Base-by-base conservation (phyloP, 2,113 vertebrate genomes). In the Rhinopomastus cyanomelas region DNA sequence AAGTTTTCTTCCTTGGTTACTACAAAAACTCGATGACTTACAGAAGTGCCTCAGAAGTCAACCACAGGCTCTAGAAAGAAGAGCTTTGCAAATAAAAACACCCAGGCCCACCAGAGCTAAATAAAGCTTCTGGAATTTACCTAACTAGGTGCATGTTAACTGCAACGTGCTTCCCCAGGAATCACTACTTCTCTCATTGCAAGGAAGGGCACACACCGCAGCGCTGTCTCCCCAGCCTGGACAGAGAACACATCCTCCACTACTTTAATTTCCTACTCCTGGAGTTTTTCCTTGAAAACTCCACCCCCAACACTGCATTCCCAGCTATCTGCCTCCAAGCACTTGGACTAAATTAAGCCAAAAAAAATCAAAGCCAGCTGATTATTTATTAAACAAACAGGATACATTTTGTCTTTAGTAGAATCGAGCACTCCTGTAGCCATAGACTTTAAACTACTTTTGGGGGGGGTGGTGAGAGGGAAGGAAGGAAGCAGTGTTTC, bases 321-420 rank as follows among this genome's bases (percentile, higher is more conserved):
- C 68, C 89, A 90, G 71, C 69, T 57, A 78, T 23, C 88, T 36
- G 0, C 61, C 68, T 69, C 61, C 90, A 93, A 90, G 83, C 88
- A 76, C 74, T 84, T 52, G 55, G 84, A 87, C 62, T 62, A 94
- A 90, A 87, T 90, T 76, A 90, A 87, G 62, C 53, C 39, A 85
- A 89, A 91, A 85, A 89, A 91, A 86, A 94, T 88, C 85, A 90
- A 95, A 96, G 81, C 71, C 92, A 93, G 37, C 26, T 73, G 77
- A 92, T 95, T 95, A 91, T 92, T 91, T 93, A 90, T 88, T 90
- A 96, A 92, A 88, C 74, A 91, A 92, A 90, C 37, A 90, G 66
- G 88, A 93, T 78, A 78, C 67, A 88, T 94, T 92, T 90, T 81
- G 81, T 72, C 66, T 94, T 78, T 55, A 53, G 86, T 92, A 68